phyloP scores from a whole-genome alignment of 2,113 vertebrate species.

The Hassar affinis region DNA sequence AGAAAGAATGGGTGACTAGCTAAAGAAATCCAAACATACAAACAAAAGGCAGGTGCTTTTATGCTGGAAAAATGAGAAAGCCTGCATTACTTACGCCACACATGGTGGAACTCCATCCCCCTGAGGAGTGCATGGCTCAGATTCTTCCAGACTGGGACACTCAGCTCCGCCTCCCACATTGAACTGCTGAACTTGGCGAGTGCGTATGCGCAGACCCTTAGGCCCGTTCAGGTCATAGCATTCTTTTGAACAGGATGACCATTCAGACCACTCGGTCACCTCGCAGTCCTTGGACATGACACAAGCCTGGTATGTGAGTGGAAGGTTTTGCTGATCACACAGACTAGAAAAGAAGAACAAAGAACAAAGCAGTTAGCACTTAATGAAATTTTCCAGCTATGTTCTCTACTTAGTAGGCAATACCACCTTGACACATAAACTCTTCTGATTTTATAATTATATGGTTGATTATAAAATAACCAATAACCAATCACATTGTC shows the following conservation, averaged over 20 bases:
- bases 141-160: constrained; percentile 85
- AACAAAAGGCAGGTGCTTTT: neutral
- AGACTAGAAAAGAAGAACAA: constrained; percentile 72
- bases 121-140: constrained; percentile 79
- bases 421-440: neutral
- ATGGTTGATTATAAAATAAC: neutral
- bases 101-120: constrained; percentile 80
- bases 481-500: neutral
- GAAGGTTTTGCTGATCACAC: constrained; percentile 84
- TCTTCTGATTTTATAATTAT: neutral
- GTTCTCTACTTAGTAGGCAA: neutral
- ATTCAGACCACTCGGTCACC: constrained; percentile 87
- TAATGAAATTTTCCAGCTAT: neutral
- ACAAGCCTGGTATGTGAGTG: constrained; percentile 89
- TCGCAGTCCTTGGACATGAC: constrained; percentile 88
- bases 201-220: constrained; percentile 78
- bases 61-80: neutral
- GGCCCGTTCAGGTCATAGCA: constrained; percentile 81
- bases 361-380: constrained; percentile 1
- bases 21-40: neutral
- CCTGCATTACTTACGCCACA: constrained; percentile 77
- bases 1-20: neutral
- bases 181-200: constrained; percentile 81
- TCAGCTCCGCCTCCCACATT: constrained; percentile 77
- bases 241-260: constrained; percentile 86